Percentiles rank a stretch among this genome's conserved stretches.
These are phyloP conservation scores for Panzeria rudis DNA, from an alignment of 2,888 invertebrate species.

Conservation along the genomic window DNA sequence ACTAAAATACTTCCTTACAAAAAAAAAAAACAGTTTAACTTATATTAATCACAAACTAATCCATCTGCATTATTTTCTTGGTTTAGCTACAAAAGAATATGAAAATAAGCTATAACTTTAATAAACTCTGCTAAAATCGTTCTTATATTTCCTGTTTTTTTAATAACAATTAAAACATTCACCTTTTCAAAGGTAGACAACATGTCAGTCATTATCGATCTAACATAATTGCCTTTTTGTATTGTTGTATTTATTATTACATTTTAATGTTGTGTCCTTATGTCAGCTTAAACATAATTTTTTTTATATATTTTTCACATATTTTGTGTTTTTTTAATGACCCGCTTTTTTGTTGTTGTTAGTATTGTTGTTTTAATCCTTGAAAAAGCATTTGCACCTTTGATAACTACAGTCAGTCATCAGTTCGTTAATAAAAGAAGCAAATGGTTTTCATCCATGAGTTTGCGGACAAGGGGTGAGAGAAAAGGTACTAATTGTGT, in stretches of 20 bases:
- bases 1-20: no score
- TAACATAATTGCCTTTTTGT: neutral
- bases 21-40: no score
- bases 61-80: no score
- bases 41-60: no score
- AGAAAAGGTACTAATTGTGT: conserved; percentile 1
- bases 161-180: no score
- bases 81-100: no score
- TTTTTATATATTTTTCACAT: conserved; percentile 18
- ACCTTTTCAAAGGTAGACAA: neutral
- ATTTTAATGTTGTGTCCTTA: conserved; percentile 57
- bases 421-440: conserved; percentile 32
- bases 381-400: conserved; percentile 57
- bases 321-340: neutral
- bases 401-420: conserved; percentile 41
- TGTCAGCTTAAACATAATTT: conserved; percentile 41
- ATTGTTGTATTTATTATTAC: neutral
- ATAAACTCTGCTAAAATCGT: no score
- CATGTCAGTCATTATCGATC: conserved; percentile 31
- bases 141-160: neutral
- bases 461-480: neutral
- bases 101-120: no score
- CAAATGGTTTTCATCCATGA: neutral
- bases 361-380: conserved; percentile 29
- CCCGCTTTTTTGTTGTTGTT: neutral